These are phyloP conservation scores for Simalia tracyae DNA, from an alignment of 2,797 vertebrate species.

Conservation along the genomic window DNA sequence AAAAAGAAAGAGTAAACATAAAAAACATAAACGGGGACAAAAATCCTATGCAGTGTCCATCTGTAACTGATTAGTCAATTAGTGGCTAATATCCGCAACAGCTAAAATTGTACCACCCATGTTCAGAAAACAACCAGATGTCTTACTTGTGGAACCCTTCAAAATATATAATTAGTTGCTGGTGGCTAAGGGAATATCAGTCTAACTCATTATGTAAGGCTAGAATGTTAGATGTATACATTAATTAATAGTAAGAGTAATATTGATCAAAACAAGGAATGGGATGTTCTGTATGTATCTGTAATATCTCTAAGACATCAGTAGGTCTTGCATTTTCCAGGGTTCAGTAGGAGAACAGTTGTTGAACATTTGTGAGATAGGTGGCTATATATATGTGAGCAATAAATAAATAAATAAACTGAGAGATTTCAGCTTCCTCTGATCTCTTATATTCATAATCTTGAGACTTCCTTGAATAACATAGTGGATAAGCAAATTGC, in stretches of 20 bases:
- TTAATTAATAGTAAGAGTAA: not conserved
- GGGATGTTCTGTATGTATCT: not conserved
- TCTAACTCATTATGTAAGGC: not conserved
- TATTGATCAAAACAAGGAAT: not conserved
- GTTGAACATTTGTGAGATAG: not conserved
- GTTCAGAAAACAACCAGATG: not conserved
- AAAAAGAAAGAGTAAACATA: not conserved
- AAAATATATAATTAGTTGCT: not conserved
- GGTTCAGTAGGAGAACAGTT: not conserved
- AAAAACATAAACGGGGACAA: not conserved
- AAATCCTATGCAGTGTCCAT: not conserved
- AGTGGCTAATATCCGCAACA: not conserved
- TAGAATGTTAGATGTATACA: not conserved
- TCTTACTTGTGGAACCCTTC: not conserved
- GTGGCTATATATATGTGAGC: not conserved
- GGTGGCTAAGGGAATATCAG: not conserved
- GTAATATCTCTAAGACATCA: not conserved
- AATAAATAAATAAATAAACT: not conserved
- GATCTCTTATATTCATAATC: not conserved
- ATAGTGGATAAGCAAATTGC: not conserved
- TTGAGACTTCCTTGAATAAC: not conserved
- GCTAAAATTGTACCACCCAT: not conserved
- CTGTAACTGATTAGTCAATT: not conserved
- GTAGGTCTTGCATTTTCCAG: not conserved
- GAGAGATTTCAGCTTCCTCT: not conserved